Evolutionary conservation across 2,888 invertebrate species (phyloP), one percentile per base, ranked within the genome.

Genomic region (Caenorhabditis doughertyi): DNA sequence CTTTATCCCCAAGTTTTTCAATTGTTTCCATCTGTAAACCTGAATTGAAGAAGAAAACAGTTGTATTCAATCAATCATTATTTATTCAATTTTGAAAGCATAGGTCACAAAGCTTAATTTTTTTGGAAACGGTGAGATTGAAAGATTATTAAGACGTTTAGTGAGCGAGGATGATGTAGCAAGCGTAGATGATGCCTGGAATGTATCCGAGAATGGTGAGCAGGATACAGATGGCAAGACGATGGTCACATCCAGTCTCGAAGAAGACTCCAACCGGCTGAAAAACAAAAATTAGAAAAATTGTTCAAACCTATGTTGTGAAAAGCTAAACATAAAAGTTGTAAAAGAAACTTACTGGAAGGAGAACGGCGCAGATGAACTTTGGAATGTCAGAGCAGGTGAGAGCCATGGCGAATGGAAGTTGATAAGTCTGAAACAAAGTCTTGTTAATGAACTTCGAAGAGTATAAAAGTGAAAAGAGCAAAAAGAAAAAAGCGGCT

Each of bases 151-250:
- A 13, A 29, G 13, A 42, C 44, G 32, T 55, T 77, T 71, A 71
- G 56, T 79, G 65, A 56, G 79, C 79, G 49, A 79, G 64, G 65
- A 71, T 79, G 71, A 71, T 29, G 56, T 79, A 79, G 71, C 79
- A 79, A 35, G 87, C 87, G 72, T 87, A 79, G 64, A 88, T 87
- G 70, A 87, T 83, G 47, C 88, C 88, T 18, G 88, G 88, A 35
- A 88, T 87, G 81, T 86, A 88, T 62, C 88, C 88, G 53, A 88
- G 86, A 16, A 88, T 79, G 18, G 88, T 88, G 64, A 88, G 85
- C 18, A 88, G 83, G 56, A 87, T 87, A 73, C 79, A 79, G 80
- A 88, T 88, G 49, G 85, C 85, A 67, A 88, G 71, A 62, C 88
- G 85, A 60, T 84, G 84, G 53, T 68, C 74, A 70, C 87, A 88